A percentile compares a stretch with the other conserved stretches of the same genome.
Conservation (phyloP, 2,888 invertebrate species). For the Dryadula phaetusa region DNA sequence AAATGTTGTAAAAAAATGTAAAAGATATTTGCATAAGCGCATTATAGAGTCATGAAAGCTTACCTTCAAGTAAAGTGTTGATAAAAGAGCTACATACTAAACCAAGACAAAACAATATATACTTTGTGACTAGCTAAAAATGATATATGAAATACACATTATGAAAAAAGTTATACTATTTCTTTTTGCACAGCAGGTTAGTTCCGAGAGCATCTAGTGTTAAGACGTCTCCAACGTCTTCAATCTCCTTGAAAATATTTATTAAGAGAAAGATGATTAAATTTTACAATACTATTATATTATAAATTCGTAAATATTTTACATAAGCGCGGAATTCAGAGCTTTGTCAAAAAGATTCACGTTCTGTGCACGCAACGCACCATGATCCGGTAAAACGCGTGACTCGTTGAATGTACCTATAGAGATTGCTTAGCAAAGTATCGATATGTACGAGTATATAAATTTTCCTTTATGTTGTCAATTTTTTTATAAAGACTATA, state of each 20-base stretch:
- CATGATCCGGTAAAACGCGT: slow-evolving; percentile 59
- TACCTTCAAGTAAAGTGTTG: background rate
- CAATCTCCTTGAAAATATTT: no score
- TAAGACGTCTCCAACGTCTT: no score
- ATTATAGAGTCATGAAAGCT: background rate
- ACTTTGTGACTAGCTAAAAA: background rate
- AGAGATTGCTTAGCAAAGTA: slow-evolving; percentile 27
- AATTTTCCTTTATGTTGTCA: no score
- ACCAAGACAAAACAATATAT: background rate
- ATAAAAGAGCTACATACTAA: background rate
- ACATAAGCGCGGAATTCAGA: slow-evolving; percentile 52
- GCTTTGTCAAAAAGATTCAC: slow-evolving; percentile 62
- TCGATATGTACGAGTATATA: no score
- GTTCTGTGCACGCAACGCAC: slow-evolving; percentile 62
- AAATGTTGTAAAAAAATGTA: background rate
- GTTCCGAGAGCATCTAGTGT: no score
- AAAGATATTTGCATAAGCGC: background rate
- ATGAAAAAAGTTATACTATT: no score
- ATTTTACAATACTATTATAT: background rate
- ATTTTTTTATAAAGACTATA: no score
- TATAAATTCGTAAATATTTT: slow-evolving; percentile 9
- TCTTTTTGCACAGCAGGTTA: no score
- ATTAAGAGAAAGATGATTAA: background rate
- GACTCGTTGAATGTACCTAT: slow-evolving; percentile 43
- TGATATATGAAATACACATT: no score